Conservation (phyloP, 1,140 invertebrate species). For the Ptiloglossa arizonensis region DNA sequence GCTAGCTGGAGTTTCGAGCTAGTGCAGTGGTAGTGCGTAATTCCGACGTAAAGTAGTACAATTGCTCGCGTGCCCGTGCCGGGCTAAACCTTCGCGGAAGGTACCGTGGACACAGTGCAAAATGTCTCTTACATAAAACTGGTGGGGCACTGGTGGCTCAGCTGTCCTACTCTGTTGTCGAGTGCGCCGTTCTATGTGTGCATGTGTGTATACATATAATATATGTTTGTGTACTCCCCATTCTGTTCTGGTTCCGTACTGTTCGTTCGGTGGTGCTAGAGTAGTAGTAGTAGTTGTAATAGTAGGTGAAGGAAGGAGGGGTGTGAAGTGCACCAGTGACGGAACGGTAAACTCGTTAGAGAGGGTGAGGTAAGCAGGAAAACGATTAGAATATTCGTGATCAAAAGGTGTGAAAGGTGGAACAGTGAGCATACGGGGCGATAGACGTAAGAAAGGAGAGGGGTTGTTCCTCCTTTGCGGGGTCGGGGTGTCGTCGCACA, state of each 20-base stretch:
- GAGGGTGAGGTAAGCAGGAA: conserved; percentile 60
- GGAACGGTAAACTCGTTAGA: conserved; percentile 41
- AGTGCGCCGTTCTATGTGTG: conserved; percentile 62
- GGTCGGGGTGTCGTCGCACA: conserved; percentile 80
- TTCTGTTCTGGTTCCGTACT: conserved; percentile 50
- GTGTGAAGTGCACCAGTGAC: conserved; percentile 56
- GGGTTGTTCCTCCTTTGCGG: conserved; percentile 59
- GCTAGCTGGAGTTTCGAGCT: conserved; percentile 61
- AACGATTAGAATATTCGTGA: conserved; percentile 36
- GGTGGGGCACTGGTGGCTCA: conserved; percentile 67
- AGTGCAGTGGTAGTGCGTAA: conserved; percentile 38
- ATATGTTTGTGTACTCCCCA: conserved; percentile 51
- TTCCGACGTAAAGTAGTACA: conserved; percentile 15
- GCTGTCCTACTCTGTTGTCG: conserved; percentile 67
- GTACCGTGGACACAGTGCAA: conserved; percentile 37
- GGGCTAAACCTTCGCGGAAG: conserved; percentile 23
- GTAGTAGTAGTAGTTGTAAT: conserved; percentile 10
- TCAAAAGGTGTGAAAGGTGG: conserved; percentile 40
- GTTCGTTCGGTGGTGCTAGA: conserved; percentile 45
- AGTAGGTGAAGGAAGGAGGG: conserved; percentile 25
- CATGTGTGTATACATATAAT: conserved; percentile 46
- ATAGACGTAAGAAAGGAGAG: conserved; percentile 34
- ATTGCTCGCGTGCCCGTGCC: conserved; percentile 45
- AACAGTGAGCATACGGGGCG: conserved; percentile 14
- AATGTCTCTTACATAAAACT: conserved; percentile 68